Evolutionary conservation across 2,888 invertebrate species (phyloP).

Genomic region (Trissonchulus latispiculum): DNA sequence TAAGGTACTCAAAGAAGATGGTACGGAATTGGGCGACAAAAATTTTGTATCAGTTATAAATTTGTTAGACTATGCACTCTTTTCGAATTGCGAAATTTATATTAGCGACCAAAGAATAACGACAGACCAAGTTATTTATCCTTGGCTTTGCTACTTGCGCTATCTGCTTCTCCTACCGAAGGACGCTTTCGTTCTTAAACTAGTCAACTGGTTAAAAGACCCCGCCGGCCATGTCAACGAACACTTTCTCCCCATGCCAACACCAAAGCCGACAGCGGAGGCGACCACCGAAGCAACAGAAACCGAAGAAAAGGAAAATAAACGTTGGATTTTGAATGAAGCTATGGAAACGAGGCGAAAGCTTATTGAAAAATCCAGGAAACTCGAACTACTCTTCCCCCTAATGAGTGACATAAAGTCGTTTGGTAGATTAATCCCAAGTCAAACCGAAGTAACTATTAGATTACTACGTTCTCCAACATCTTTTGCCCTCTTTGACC

Average conservation of each 20-base stretch:
- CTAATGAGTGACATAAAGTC: neutral
- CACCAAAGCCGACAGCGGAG: no score
- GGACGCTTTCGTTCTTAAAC: neutral
- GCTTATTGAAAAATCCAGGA: neutral
- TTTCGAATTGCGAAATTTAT: neutral
- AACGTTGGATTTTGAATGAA: neutral
- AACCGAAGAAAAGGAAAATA: neutral
- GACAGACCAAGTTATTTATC: neutral
- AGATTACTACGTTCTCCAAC: neutral
- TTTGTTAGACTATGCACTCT: neutral
- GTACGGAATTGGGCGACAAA: neutral
- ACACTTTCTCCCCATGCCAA: neutral
- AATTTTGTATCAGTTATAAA: neutral
- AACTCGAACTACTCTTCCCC: neutral
- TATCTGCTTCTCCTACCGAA: neutral
- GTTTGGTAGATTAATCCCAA: neutral
- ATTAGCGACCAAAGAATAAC: neutral
- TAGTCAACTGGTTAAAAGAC: neutral
- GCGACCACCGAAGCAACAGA: no score
- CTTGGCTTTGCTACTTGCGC: neutral
- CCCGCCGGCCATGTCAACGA: neutral
- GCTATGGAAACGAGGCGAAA: neutral
- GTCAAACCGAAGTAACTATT: neutral
- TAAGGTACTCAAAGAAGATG: neutral
- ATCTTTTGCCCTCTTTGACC: neutral